These are phyloP conservation scores for Cotesia vestalis DNA, from an alignment of 1,140 invertebrate genomes.

Conservation along the genomic window DNA sequence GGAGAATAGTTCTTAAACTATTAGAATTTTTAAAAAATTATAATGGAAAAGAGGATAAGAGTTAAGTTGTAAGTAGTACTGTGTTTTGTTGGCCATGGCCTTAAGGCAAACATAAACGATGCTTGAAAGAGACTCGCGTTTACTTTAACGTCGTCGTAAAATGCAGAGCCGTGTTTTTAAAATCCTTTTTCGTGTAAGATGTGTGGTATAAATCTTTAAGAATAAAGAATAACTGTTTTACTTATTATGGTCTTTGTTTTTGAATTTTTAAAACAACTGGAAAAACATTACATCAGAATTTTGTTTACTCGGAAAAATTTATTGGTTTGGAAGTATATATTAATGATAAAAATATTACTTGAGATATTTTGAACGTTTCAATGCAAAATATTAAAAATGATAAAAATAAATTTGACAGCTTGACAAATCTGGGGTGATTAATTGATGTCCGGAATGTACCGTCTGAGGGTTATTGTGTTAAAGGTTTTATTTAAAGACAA, in stretches of 20 bases:
- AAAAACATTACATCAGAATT: too few relatives aligned
- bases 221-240: constrained; percentile 1
- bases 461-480: too few relatives aligned
- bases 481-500: too few relatives aligned
- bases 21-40: constrained; percentile 26
- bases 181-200: constrained; percentile 14
- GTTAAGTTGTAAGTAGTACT: neutral
- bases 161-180: constrained; percentile 13
- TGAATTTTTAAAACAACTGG: too few relatives aligned
- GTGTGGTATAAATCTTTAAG: neutral
- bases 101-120: constrained; percentile 22
- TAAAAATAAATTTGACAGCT: too few relatives aligned
- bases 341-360: too few relatives aligned
- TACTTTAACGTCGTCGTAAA: constrained; percentile 32
- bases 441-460: too few relatives aligned
- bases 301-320: too few relatives aligned
- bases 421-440: too few relatives aligned
- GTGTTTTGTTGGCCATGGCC: neutral
- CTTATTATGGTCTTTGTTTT: neutral
- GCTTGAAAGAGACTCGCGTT: constrained; percentile 10
- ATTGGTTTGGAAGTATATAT: too few relatives aligned
- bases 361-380: too few relatives aligned
- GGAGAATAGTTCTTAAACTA: constrained; percentile 18
- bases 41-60: constrained; percentile 15
- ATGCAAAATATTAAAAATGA: too few relatives aligned